Evolutionary conservation across 2,888 invertebrate species (phyloP).

Genomic region (Germaria angustata): DNA sequence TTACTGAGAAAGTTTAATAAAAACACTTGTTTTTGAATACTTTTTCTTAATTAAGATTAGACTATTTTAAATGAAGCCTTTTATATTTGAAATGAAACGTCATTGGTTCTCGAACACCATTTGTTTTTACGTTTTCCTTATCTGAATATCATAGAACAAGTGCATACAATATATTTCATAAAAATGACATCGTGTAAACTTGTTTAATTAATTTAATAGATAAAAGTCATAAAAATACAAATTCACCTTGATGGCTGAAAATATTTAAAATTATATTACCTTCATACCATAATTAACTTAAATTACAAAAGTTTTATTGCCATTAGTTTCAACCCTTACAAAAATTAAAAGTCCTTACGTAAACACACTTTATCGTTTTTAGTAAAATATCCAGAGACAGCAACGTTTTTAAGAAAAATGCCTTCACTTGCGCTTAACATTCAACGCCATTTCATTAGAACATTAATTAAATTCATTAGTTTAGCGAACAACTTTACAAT

Average conservation of each 20-base stretch:
- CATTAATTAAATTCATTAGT: constrained; percentile 71
- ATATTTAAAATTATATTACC: background rate
- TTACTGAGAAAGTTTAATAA: too few species aligned
- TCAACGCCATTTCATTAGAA: constrained; percentile 50
- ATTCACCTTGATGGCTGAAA: background rate
- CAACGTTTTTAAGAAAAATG: background rate
- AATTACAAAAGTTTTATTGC: background rate
- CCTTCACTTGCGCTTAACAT: constrained; percentile 2
- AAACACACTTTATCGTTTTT: background rate
- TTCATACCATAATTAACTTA: background rate
- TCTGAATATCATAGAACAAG: too few species aligned
- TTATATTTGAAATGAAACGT: too few species aligned
- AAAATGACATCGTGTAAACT: too few species aligned
- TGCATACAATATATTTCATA: too few species aligned
- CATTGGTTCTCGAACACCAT: too few species aligned
- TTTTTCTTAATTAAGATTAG: too few species aligned
- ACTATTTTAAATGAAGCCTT: too few species aligned
- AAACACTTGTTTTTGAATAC: too few species aligned
- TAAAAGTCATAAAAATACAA: background rate
- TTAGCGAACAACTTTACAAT: constrained; percentile 63
- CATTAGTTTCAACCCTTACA: background rate
- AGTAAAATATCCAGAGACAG: constrained; percentile 4
- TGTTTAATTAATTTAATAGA: too few species aligned
- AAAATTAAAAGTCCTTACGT: background rate
- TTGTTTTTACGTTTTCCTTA: too few species aligned